Evolutionary conservation across 1,140 invertebrate genomes (phyloP), one percentile per base, ranked within the genome.

Genomic region (Drosophila leontia): DNA sequence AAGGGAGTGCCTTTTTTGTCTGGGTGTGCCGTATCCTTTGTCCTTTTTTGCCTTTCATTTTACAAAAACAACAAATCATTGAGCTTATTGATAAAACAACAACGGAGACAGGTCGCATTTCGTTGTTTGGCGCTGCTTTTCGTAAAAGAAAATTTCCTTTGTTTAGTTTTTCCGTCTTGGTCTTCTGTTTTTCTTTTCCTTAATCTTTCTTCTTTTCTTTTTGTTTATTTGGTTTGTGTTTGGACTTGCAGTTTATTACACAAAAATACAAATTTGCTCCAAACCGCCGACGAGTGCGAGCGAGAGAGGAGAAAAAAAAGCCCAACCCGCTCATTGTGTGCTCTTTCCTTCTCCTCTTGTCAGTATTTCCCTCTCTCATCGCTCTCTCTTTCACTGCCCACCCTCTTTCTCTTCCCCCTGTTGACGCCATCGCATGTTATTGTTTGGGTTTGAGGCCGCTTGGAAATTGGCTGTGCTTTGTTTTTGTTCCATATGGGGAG

Each of bases 21-120:
- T 41, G 53, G 75, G 60, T 63, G 60, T 64, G 76, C 50, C 70
- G 7, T 55, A 19, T 62, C 32, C 56, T 23, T 71, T 51, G 59
- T 50, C 68, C 57, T 47, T 61, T 47, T 53, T 48, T 23, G 35
- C 60, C 61, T 48, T 60, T 60, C 37, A 19, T 39, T 37, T 39
- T 64, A 23, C 35, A 32, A 39, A 57, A 58, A 51, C 17, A 17
- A 26, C 19, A 60, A 74, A 41, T 42, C n/a, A 42, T 42, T 1
- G n/a, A 68, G 39, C 23, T 77, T 77, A 78, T 78, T 78, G 76
- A 78, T 57, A 78, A 56, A 78, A 78, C 76, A 78, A 71, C 45
- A 63, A 59, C 12, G 41, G 13, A 41, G 32, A 41, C 45, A 29
- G 34, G 19, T 53, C 32, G n/a, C n/a, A 9, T 50, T 72, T 67